Evolutionary conservation across 1,140 invertebrate species (phyloP).

Genomic region (Eriosoma lanigerum): DNA sequence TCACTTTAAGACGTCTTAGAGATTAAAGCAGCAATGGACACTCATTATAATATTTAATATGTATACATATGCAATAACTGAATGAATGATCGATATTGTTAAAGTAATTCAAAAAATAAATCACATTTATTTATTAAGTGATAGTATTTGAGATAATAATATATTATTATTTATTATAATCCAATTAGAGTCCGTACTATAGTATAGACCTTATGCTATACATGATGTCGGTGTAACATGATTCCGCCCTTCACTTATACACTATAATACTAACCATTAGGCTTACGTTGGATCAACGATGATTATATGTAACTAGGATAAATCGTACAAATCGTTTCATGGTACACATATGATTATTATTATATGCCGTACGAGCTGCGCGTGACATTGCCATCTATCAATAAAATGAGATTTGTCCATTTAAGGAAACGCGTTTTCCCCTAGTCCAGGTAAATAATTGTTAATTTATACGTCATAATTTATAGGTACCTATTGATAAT

Average conservation of each 20-base stretch:
- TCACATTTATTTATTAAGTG: no score
- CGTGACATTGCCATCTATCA: conserved; percentile 41
- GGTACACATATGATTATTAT: conserved; percentile 20
- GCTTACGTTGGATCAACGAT: not conserved
- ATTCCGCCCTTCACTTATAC: conserved; percentile 37
- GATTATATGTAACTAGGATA: conserved; percentile 40
- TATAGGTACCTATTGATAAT: not conserved
- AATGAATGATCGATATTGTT: no score
- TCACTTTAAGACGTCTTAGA: no score
- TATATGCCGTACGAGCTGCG: not conserved
- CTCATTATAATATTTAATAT: no score
- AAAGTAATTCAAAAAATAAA: no score
- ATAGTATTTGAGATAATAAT: no score
- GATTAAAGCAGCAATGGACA: no score
- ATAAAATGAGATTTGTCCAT: conserved; percentile 23
- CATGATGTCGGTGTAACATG: not conserved
- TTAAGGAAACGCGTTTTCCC: conserved; percentile 36
- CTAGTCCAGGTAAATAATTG: conserved; percentile 2
- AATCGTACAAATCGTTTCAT: conserved; percentile 30
- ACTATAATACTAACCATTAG: not conserved
- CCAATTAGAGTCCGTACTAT: no score
- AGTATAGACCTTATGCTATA: no score
- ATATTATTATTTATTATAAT: no score
- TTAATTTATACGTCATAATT: conserved; percentile 20
- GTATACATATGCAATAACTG: no score